Percentiles rank a stretch among this genome's conserved stretches.
These are phyloP conservation scores for Ornithoptera alexandrae DNA, from an alignment of 2,888 invertebrate genomes.

Conservation along the genomic window DNA sequence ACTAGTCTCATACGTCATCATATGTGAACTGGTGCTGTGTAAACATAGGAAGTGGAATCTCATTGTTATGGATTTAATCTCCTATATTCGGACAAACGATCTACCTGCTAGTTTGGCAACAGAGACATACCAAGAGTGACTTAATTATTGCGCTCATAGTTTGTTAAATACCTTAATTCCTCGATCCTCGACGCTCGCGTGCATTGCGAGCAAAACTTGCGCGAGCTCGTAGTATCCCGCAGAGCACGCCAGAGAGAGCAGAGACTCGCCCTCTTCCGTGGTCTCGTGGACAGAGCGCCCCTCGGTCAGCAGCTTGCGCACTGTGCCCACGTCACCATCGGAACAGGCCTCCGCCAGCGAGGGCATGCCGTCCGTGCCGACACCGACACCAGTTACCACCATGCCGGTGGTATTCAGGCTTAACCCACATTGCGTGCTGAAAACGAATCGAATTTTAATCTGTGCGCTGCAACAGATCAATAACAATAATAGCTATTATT, in stretches of 20 bases:
- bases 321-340: slow-evolving; percentile 96
- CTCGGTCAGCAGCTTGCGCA: slow-evolving; percentile 94
- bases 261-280: slow-evolving; percentile 97
- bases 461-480: neutral
- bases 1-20: too few species aligned
- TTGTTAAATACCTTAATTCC: slow-evolving; percentile 86
- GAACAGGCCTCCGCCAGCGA: slow-evolving; percentile 95
- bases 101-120: too few species aligned
- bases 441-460: neutral
- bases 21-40: too few species aligned
- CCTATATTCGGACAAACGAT: neutral
- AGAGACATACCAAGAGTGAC: too few species aligned
- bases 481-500: neutral
- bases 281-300: slow-evolving; percentile 97
- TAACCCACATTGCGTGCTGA: slow-evolving; percentile 65
- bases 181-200: slow-evolving; percentile 97
- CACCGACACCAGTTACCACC: slow-evolving; percentile 75
- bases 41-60: too few species aligned
- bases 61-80: too few species aligned
- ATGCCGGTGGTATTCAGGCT: slow-evolving; percentile 44
- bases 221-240: slow-evolving; percentile 98
- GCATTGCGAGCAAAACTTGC: slow-evolving; percentile 97
- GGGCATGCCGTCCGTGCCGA: slow-evolving; percentile 80
- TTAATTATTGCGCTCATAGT: neutral
- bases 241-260: slow-evolving; percentile 97